Conservation (phyloP, 2,888 invertebrate genomes). For the Polydrusus cervinus region DNA sequence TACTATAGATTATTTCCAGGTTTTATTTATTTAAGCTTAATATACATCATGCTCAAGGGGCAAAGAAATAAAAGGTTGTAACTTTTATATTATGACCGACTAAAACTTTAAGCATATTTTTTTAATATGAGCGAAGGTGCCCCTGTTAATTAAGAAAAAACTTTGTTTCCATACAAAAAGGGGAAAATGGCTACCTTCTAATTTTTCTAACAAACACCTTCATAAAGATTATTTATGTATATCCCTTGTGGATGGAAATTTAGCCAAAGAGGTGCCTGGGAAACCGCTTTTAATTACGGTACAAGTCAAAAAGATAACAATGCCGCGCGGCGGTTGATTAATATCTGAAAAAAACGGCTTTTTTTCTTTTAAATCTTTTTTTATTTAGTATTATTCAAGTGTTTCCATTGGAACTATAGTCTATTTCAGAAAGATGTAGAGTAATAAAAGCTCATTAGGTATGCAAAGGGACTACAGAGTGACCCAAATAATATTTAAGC, state of each 20-base stretch:
- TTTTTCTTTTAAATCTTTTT: background rate
- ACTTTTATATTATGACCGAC: too few relatives aligned
- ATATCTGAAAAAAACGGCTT: background rate
- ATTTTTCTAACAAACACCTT: conserved; percentile 3
- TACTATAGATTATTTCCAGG: too few relatives aligned
- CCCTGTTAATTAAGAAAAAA: background rate
- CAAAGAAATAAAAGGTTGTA: too few relatives aligned
- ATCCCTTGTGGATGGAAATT: background rate
- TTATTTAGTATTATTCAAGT: background rate
- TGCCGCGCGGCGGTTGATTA: conserved; percentile 1
- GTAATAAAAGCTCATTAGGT: too few relatives aligned
- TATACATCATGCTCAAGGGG: too few relatives aligned
- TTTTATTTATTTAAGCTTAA: too few relatives aligned
- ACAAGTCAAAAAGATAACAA: conserved; percentile 18
- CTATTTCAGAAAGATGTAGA: too few relatives aligned
- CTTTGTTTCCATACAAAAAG: background rate
- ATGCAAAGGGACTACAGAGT: too few relatives aligned
- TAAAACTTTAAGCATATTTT: too few relatives aligned
- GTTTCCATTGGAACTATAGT: background rate
- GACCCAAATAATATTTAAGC: too few relatives aligned
- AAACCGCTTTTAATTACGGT: background rate
- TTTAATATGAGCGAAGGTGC: background rate
- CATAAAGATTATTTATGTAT: background rate
- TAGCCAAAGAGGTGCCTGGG: background rate
- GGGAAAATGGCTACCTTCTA: background rate